Base-by-base conservation (phyloP, 2,888 invertebrate genomes). In the Chrysotoxum bicinctum region DNA sequence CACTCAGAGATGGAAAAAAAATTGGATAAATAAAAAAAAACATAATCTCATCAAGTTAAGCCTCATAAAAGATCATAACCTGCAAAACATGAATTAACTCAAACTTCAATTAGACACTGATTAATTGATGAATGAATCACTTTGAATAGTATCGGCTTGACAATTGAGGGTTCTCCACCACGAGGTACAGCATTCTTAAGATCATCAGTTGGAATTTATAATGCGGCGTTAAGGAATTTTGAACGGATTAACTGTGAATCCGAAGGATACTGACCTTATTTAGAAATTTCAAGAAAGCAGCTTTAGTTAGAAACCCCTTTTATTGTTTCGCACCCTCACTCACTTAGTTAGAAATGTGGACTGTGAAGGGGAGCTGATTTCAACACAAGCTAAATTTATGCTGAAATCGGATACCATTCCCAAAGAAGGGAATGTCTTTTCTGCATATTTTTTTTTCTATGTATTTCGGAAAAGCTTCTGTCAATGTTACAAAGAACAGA, bases 21-120 rank as follows among this genome's bases (percentile, higher is more conserved):
- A 45, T 0, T 14, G 35, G 3, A 21, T 14, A 35, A 35, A 35
- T 35, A 3, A 12, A 30, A 26, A 30, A 52, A 54, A 37, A 32
- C 14, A 69, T 35, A 64, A 80, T 32, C 76, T 70, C 76, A 81
- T 76, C 81, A 70, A 56, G 62, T 66, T 58, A 50, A 70, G 40
- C 56, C 26, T 26, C 64, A 70, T 64, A 69, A 62, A 62, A 81
- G 54, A 76, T 76, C 70, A 70, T 69, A 70, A 66, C 70, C 60
- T 52, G 56, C 56, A 40, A 75, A 69, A 48, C 62, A 69, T 76
- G 45, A 74, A 79, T 79, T 74, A 68, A 74, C 73, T 35, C 45
- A 72, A 69, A 37, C 78, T 83, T 83, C 78, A 78, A 83, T 73
- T 83, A 74, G 83, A 78, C 78, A 78, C 52, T 83, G 83, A 83